These are phyloP conservation scores for Cryptocephalus moraei DNA, from an alignment of 2,888 invertebrate genomes.

Conservation along the genomic window DNA sequence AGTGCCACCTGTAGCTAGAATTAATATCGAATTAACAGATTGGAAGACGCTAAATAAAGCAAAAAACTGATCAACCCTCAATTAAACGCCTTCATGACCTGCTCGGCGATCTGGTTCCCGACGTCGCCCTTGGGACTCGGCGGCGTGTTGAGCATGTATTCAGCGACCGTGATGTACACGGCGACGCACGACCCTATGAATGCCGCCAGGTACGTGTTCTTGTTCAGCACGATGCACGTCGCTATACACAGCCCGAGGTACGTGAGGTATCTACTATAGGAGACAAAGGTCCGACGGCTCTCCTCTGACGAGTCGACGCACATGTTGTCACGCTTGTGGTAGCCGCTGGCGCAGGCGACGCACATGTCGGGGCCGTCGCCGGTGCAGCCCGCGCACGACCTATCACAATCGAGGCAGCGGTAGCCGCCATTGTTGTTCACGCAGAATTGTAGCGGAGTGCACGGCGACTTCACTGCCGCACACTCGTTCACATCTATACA, in stretches of 20 bases:
- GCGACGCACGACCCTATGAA: conserved; percentile 71
- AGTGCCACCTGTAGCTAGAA: no score
- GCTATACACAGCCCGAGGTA: conserved; percentile 78
- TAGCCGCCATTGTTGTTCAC: conserved; percentile 81
- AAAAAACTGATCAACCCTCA: background rate
- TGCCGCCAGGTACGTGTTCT: conserved; percentile 65
- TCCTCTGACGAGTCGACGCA: conserved; percentile 53
- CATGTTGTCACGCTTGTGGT: conserved; percentile 58
- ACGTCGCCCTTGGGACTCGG: conserved; percentile 26
- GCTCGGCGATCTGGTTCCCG: conserved; percentile 22
- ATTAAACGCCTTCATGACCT: conserved; percentile 22
- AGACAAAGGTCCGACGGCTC: conserved; percentile 47
- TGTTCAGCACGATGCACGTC: conserved; percentile 76
- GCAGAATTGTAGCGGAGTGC: conserved; percentile 67
- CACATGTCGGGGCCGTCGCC: conserved; percentile 93
- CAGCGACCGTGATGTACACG: conserved; percentile 74
- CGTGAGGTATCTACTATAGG: conserved; percentile 64
- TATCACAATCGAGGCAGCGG: conserved; percentile 74
- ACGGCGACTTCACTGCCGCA: conserved; percentile 42
- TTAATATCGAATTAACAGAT: no score
- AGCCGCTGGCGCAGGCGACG: conserved; percentile 66
- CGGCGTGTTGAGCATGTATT: conserved; percentile 53
- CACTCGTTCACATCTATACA: conserved; percentile 85
- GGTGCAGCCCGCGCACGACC: conserved; percentile 70
- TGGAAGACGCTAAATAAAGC: no score